A percentile compares a stretch with the other conserved stretches of the same genome.
Evolutionary conservation across 2,113 vertebrate species (phyloP).

Genomic region (Bubalus kerabau): DNA sequence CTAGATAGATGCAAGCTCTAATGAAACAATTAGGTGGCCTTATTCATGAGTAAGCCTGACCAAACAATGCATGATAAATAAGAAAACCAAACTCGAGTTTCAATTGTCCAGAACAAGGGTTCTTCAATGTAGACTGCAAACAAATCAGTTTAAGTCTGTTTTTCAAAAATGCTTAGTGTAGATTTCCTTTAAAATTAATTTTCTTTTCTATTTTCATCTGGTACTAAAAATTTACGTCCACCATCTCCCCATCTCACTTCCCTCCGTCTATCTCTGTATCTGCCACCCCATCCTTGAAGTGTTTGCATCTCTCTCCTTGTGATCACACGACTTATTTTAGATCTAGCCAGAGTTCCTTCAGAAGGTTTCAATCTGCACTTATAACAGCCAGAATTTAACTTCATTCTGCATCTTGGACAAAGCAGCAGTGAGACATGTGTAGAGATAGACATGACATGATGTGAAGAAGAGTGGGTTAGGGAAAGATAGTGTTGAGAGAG

Average conservation of each 20-base stretch:
- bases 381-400: not conserved
- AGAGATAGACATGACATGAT: not conserved
- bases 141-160: not conserved
- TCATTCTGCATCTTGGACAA: not conserved
- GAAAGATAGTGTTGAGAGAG: not conserved
- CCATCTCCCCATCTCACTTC: not conserved
- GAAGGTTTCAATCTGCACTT: conserved; percentile 37
- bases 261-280: not conserved
- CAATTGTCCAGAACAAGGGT: not conserved
- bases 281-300: not conserved
- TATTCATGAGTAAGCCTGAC: not conserved
- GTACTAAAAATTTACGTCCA: not conserved
- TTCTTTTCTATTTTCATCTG: not conserved
- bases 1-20: not conserved
- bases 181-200: conserved; percentile 7
- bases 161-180: not conserved
- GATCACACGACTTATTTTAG: conserved; percentile 59
- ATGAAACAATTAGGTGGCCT: not conserved
- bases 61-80: not conserved
- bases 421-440: not conserved
- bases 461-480: not conserved
- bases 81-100: not conserved
- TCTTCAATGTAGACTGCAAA: not conserved
- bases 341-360: conserved; percentile 41
- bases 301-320: conserved; percentile 8